These are phyloP conservation scores for Sesamia inferens DNA, from an alignment of 2,888 invertebrate genomes.

Conservation along the genomic window DNA sequence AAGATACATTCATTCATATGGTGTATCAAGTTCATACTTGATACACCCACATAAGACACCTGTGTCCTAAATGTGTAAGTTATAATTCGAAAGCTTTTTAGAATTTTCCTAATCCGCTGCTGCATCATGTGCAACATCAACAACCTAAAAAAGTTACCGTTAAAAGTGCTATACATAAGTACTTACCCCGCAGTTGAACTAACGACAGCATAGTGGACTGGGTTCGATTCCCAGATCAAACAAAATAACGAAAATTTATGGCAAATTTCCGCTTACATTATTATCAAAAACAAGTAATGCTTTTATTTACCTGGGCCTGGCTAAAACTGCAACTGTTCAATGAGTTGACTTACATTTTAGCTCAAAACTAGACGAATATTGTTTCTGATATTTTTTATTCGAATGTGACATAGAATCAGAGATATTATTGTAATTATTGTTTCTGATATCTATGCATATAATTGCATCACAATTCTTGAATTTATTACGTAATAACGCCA, in stretches of 20 bases:
- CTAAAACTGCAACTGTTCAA: not conserved
- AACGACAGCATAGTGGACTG: not conserved
- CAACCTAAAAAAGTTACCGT: not conserved
- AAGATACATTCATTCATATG: too few relatives aligned
- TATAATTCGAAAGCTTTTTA: not conserved
- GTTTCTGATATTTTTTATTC: not conserved
- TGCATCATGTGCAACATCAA: too few relatives aligned
- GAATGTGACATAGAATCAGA: not conserved
- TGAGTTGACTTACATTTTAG: not conserved
- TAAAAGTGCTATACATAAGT: not conserved
- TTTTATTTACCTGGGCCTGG: not conserved
- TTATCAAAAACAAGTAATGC: not conserved
- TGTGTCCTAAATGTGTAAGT: not conserved
- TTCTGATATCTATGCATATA: too few relatives aligned
- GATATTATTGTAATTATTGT: too few relatives aligned
- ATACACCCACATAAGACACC: too few relatives aligned
- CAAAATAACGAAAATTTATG: not conserved
- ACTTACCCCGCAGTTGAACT: not conserved
- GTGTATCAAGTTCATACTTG: too few relatives aligned
- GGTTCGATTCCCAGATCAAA: conserved; percentile 3
- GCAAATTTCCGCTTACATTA: not conserved
- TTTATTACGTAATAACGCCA: conserved; percentile 29
- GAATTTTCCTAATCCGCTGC: not conserved
- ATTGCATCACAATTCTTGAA: not conserved
- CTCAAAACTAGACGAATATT: too few relatives aligned